Evolutionary conservation across 2,797 vertebrate species (phyloP).

Genomic region (Centropyge bicolor): DNA sequence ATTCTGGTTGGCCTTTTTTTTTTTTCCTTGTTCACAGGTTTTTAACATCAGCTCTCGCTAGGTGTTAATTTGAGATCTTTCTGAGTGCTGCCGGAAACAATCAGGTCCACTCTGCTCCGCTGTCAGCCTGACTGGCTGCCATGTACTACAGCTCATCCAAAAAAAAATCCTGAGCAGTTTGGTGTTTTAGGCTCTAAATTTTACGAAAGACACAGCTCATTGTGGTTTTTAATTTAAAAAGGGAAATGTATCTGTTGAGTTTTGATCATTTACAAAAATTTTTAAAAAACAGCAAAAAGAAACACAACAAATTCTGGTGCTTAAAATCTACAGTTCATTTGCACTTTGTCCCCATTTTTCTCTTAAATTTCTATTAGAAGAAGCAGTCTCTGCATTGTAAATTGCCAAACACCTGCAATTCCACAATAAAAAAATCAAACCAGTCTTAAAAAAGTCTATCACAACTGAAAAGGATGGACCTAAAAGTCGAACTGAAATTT

Average conservation of each 20-base stretch:
- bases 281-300: not conserved
- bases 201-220: no score
- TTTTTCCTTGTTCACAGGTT: slow-evolving; percentile 30
- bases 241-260: not conserved
- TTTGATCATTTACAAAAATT: not conserved
- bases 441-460: not conserved
- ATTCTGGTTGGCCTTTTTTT: slow-evolving; percentile 25
- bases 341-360: not conserved
- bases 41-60: slow-evolving; percentile 48
- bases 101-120: slow-evolving; percentile 43
- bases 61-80: slow-evolving; percentile 69
- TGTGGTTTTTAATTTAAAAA: not conserved
- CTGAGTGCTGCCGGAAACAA: slow-evolving; percentile 53
- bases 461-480: not conserved
- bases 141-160: slow-evolving; percentile 23
- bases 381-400: not conserved
- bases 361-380: not conserved
- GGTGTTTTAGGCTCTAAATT: not conserved
- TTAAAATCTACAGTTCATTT: not conserved
- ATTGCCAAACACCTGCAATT: not conserved
- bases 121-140: slow-evolving; percentile 35
- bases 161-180: slow-evolving; percentile 22
- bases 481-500: not conserved
- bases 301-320: not conserved
- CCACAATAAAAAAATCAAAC: not conserved